phyloP scores from a whole-genome alignment of 2,113 vertebrate species.

The Thalassarche chlororhynchos region DNA sequence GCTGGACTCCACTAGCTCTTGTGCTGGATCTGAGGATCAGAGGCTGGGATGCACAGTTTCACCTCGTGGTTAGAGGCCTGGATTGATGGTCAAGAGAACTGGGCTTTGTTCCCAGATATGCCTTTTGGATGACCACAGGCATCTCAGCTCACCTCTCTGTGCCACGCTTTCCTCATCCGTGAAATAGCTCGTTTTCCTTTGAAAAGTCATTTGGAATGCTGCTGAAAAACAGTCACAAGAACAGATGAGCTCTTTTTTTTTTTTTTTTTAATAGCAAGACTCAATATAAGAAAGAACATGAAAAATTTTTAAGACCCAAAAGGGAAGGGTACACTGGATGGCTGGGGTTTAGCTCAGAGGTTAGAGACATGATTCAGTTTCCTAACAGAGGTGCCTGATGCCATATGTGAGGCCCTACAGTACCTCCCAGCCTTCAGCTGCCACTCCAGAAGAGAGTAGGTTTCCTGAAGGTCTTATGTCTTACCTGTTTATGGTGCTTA shows the following conservation, averaged over 20 bases:
- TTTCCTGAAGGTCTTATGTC: neutral
- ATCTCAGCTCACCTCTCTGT: neutral
- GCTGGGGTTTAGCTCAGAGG: neutral
- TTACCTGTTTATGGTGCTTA: neutral
- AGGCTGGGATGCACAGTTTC: neutral
- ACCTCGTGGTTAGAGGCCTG: neutral
- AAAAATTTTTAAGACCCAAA: neutral
- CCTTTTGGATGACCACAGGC: neutral
- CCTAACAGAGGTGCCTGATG: neutral
- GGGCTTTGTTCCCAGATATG: neutral
- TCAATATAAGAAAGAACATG: neutral
- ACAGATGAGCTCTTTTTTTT: neutral
- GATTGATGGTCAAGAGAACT: neutral
- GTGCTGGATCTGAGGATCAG: neutral
- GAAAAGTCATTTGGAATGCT: neutral
- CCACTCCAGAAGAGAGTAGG: neutral
- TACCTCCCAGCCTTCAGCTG: neutral
- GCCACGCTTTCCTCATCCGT: fast-evolving
- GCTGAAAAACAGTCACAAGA: neutral
- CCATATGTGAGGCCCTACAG: fast-evolving
- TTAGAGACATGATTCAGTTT: neutral
- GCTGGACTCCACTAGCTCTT: neutral
- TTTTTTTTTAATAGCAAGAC: neutral
- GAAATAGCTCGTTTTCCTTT: neutral
- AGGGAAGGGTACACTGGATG: neutral